Base-by-base conservation (phyloP, 2,888 invertebrate species). In the Lepas anatifera region DNA sequence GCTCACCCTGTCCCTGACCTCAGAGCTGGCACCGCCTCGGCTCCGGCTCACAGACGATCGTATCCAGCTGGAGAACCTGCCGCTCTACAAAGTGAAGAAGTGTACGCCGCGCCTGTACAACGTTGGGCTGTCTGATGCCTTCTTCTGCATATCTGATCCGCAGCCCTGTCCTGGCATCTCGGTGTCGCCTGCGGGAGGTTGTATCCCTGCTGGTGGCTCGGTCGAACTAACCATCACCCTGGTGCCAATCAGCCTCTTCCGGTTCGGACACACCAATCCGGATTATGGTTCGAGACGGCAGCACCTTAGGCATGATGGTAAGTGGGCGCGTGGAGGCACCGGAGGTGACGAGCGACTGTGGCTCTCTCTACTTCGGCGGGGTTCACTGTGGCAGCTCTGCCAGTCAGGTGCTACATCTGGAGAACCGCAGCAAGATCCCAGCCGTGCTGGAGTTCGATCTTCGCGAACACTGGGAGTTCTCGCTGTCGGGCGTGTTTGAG, bases 361-460 rank as follows among this genome's bases (percentile, higher is more conserved):
- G 58, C 32, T 29, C 58, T 2, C 58, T 58, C 58, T 58, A 58
- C 58, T 58, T 58, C 32, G 58, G 58, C 58, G 58, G 58, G 32
- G 58, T 58, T 16, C 58, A 58, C 58, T 58, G 58, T 22, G 58
- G 58, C 32, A 58, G 58, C 32, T 16, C 18, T 18, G 58, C 16
- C 58, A 58, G 58, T 32, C 58, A 58, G 58, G 58, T 58, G 32
- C 32, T 58, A 18, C 58, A 58, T 32, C 58, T 58, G 58, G 58
- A 58, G 58, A 58, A 58, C 58, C 58, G 58, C 32, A 58, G 18
- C 58, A 27, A 16, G 29, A 58, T 58, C 29, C 58, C 58, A 22
- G 58, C 58, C 58, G 22, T 32, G 58, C 58, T 58, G 25, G 29
- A 27, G 32, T 6, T 58, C 2, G 58, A 58, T 32, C 58, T 58